phyloP scores from a whole-genome alignment of 2,888 invertebrate genomes.

The Lasioglossum lativentre region DNA sequence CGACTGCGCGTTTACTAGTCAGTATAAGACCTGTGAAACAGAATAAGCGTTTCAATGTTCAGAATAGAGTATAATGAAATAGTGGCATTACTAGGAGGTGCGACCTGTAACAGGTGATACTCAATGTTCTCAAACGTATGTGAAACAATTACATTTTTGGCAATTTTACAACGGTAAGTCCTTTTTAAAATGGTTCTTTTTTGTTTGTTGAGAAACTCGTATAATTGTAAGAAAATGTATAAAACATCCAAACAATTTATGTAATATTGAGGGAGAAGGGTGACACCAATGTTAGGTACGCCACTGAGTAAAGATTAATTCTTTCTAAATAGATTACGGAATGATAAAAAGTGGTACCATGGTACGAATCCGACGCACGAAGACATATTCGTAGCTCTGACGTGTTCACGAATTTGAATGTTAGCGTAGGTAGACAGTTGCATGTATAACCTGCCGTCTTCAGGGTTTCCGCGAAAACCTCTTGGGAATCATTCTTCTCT shows the following conservation, averaged over 20 bases:
- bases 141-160: too few relatives aligned
- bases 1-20: conserved; percentile 81
- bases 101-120: background rate
- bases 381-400: conserved; percentile 71
- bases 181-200: too few relatives aligned
- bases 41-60: background rate
- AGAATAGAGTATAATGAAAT: background rate
- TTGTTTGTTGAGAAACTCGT: too few relatives aligned
- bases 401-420: conserved; percentile 79
- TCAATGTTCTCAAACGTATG: too few relatives aligned
- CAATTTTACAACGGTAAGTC: too few relatives aligned
- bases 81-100: too few relatives aligned
- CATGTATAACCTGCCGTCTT: conserved; percentile 77
- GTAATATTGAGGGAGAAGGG: too few relatives aligned
- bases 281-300: background rate
- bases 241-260: too few relatives aligned
- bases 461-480: conserved; percentile 74
- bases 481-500: conserved; percentile 73
- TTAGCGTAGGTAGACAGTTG: conserved; percentile 74
- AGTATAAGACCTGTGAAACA: conserved; percentile 77
- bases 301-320: background rate
- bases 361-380: conserved; percentile 68
- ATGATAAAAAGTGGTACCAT: conserved; percentile 70
- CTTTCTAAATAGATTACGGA: background rate
- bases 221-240: too few relatives aligned